Evolutionary conservation across 1,140 invertebrate species (phyloP).

Genomic region (Drosophila ficusphila): DNA sequence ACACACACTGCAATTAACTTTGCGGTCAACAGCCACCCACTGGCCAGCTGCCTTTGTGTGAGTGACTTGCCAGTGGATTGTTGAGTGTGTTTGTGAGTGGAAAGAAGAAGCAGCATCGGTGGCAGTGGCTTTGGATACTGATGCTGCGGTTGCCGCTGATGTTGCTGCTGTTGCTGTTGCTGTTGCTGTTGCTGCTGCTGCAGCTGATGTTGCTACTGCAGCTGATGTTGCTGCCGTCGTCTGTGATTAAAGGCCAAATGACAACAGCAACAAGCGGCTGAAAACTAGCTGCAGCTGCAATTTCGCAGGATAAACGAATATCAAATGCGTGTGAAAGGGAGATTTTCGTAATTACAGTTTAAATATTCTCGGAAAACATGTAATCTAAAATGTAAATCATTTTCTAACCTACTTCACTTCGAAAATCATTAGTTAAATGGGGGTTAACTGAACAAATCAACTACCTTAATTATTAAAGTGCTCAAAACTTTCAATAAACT

Average conservation of each 20-base stretch:
- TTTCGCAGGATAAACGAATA: not conserved
- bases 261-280: conserved; percentile 39
- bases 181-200: conserved; percentile 25
- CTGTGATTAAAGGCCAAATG: conserved; percentile 69
- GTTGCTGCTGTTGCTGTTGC: conserved; percentile 11
- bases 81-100: conserved; percentile 4
- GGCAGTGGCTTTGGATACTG: conserved; percentile 43
- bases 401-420: too few species aligned
- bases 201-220: conserved; percentile 31
- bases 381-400: too few species aligned
- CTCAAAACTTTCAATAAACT: too few species aligned
- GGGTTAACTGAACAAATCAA: too few species aligned
- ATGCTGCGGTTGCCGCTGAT: conserved; percentile 33
- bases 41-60: conserved; percentile 46
- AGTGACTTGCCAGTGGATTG: not conserved
- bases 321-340: too few species aligned
- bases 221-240: conserved; percentile 43
- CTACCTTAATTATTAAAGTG: too few species aligned
- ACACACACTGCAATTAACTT: conserved; percentile 72
- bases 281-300: conserved; percentile 9
- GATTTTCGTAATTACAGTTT: too few species aligned
- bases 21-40: conserved; percentile 69
- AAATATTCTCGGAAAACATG: too few species aligned
- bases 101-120: conserved; percentile 27
- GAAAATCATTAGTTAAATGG: too few species aligned